Conservation (phyloP, 1,140 invertebrate species). For the Drosophila lowei region DNA sequence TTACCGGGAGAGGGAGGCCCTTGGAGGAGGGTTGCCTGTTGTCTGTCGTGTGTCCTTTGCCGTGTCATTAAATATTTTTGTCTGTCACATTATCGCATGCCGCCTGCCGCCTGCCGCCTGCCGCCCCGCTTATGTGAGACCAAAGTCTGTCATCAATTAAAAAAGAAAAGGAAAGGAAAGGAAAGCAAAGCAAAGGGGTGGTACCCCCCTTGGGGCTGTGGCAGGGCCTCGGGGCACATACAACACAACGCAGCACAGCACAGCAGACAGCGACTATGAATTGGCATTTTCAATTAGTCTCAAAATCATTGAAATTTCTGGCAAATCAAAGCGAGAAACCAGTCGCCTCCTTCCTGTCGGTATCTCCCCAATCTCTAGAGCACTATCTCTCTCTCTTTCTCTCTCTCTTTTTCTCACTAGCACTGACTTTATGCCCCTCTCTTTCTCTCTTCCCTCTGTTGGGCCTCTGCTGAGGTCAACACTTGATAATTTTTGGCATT, state of each 20-base stretch:
- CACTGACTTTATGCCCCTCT: too few relatives aligned
- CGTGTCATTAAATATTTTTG: constrained; percentile 74
- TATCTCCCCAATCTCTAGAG: not conserved
- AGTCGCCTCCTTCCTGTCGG: too few relatives aligned
- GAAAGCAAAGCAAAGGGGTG: too few relatives aligned
- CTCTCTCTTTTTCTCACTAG: not conserved
- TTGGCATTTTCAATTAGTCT: constrained; percentile 50
- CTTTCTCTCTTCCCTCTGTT: not conserved
- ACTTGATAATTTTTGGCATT: constrained; percentile 41
- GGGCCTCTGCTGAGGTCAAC: constrained; percentile 14
- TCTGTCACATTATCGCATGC: constrained; percentile 72
- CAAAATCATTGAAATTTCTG: constrained; percentile 14
- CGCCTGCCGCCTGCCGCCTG: constrained; percentile 17
- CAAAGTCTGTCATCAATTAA: constrained; percentile 64
- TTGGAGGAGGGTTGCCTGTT: too few relatives aligned
- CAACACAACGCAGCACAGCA: too few relatives aligned
- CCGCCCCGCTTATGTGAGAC: constrained; percentile 64
- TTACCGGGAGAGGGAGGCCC: not conserved
- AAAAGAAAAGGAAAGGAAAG: constrained; percentile 4
- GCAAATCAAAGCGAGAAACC: constrained; percentile 56
- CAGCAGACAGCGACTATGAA: not conserved
- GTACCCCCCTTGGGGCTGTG: not conserved
- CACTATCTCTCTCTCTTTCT: not conserved
- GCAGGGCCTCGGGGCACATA: not conserved
- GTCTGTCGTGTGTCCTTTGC: constrained; percentile 19